A percentile compares a stretch with the other conserved stretches of the same genome.
phyloP scores from a whole-genome alignment of 2,797 vertebrate species.

The Urophycis tenuis region DNA sequence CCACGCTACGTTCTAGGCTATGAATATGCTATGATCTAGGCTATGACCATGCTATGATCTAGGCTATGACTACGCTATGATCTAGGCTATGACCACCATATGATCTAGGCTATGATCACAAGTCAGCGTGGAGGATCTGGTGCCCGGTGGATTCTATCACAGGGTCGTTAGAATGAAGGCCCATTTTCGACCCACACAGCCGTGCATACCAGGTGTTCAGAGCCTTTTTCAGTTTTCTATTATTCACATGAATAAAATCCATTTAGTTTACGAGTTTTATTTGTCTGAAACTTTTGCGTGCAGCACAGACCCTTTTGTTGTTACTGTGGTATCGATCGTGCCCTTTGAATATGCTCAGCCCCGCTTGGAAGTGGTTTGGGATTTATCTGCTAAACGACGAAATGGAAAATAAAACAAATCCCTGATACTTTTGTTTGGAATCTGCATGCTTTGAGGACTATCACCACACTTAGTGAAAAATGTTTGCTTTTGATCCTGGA shows the following conservation, averaged over 20 bases:
- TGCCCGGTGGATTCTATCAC: neutral
- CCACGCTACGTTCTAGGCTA: no score
- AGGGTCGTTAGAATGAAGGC: neutral
- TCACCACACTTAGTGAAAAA: neutral
- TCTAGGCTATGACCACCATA: no score
- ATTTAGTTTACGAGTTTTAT: neutral
- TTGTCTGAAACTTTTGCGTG: neutral
- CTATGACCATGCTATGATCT: no score
- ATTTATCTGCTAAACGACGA: neutral
- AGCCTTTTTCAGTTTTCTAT: neutral
- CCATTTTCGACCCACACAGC: neutral
- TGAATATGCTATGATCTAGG: no score
- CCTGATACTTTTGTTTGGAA: neutral
- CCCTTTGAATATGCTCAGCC: neutral
- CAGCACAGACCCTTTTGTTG: neutral
- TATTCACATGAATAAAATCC: neutral
- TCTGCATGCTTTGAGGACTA: neutral
- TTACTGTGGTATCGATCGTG: neutral
- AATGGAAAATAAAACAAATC: neutral
- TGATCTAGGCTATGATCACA: no score
- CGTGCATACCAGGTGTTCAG: neutral
- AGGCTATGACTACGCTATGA: no score
- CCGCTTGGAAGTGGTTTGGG: neutral
- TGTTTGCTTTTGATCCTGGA: no score
- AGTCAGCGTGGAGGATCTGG: neutral